Base-by-base conservation (phyloP, 2,888 invertebrate genomes). In the Perizoma flavofasciatum region DNA sequence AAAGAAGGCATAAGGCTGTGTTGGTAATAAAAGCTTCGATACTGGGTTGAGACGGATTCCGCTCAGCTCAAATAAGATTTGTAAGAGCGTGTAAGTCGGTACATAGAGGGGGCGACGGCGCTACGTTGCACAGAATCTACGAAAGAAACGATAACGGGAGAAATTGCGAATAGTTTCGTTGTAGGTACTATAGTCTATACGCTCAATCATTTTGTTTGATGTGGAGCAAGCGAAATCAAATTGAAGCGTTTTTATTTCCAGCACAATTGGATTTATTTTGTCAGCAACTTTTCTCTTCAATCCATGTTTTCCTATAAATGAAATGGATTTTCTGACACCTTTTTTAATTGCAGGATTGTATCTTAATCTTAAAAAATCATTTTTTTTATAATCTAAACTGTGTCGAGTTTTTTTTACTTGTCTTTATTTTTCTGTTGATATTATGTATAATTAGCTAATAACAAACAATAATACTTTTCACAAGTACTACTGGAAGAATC, bases 11-110 rank as follows among this genome's bases (percentile, higher is more conserved):
- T 49, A 48, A 44, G 59, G 55, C 56, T 53, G 60, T 63, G 63
- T 71, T 74, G 74, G 80, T 77, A 85, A 87, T 86, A 88, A 86
- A 83, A 83, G 74, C 79, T 77, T 76, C 77, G 75, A 82, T 80
- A 75, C 69, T 69, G 73, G 75, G 71, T 71, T 74, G 76, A 78
- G 73, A 79, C 78, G 82, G 81, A 85, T 85, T 81, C 78, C 78
- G 69, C 69, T 76, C 69, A 75, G 67, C 78, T 75, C 81, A 86
- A 88, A 88, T 86, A 84, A 79, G 86, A 87, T 88, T 88, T 87
- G 82, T 79, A 74, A 78, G 77, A 77, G 75, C 70, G 71, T 68
- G 73, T 66, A 72, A 68, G 72, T 73, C 72, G 71, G 73, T 72
- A 66, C 68, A 35, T 47, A 51, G 5, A 41, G 39, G 59, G 7